Evolutionary conservation across 1,140 invertebrate species (phyloP), one percentile per base, ranked within the genome.

Genomic region (Steinernema khuongi): DNA sequence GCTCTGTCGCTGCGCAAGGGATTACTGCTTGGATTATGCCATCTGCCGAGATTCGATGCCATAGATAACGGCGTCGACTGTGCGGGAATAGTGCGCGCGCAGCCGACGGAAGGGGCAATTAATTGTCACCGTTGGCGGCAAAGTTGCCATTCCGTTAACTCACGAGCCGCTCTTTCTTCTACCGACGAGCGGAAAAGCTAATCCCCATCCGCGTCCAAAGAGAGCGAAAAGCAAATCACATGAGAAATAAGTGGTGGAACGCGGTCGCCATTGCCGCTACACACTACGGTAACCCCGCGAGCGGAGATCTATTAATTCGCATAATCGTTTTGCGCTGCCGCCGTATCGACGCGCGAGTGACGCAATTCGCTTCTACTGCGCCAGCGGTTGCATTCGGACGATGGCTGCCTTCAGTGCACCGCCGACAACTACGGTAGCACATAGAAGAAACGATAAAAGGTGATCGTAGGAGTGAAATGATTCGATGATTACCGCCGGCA

Each of bases 71-170:
- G 26, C 50, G 7, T 41, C 36, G 36, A 41, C 7, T 11, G 36
- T 41, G 36, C 7, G 36, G n/a, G 36, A n/a, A 7, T 11, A 41
- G 36, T 41, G 50, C 50, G 50, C 50, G 50, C 50, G 50, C 50
- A 22, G 50, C 19, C 50, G 11, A n/a, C 26, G 22, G 26, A 22
- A 60, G 50, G 50, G 22, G 50, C 50, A 60, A 60, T 60, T 60
- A 60, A 60, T 60, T 60, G 50, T 60, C 50, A 22, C 50, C 50
- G 50, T 60, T 60, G 50, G 50, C 19, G 50, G 50, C 50, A 60
- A 60, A 60, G 50, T 60, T 60, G 50, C 50, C 50, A 60, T 22
- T 7, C 11, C 50, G 11, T 26, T 14, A 60, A 60, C 4, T 60
- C 50, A 60, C 50, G 14, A 4, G 2, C 14, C 19, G 7, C 4